Evolutionary conservation across 2,888 invertebrate species (phyloP).

Genomic region (Nasonia oneida): DNA sequence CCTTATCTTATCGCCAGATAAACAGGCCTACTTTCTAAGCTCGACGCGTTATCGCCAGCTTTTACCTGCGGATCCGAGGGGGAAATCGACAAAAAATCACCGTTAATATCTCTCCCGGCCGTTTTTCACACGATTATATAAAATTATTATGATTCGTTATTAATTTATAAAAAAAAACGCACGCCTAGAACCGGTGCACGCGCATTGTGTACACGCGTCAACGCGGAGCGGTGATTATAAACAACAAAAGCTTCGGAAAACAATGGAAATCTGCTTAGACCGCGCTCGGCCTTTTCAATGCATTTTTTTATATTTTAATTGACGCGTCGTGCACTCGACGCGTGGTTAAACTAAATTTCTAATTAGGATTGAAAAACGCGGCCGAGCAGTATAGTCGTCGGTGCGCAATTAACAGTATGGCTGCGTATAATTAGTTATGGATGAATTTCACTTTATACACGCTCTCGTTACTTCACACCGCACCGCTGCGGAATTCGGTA

Average conservation of each 20-base stretch:
- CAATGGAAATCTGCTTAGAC: slow-evolving; percentile 22
- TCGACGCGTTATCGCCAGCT: slow-evolving; percentile 41
- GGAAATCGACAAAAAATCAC: slow-evolving; percentile 42
- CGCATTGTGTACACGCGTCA: not conserved
- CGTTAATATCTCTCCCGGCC: slow-evolving; percentile 17
- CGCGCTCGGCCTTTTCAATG: not conserved
- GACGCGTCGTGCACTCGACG: not conserved
- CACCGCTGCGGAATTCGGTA: slow-evolving; percentile 25
- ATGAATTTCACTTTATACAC: slow-evolving; percentile 55
- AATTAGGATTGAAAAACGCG: slow-evolving; percentile 17
- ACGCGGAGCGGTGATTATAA: not conserved
- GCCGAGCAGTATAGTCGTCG: not conserved
- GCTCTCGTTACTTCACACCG: slow-evolving; percentile 43
- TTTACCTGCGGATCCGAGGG: slow-evolving; percentile 29
- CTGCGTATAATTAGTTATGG: slow-evolving; percentile 50
- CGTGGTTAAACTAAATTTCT: slow-evolving; percentile 18
- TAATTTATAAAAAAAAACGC: not conserved
- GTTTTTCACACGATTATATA: slow-evolving; percentile 9
- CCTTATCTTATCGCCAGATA: slow-evolving; percentile 61
- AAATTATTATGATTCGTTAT: not conserved
- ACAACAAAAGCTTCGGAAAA: not conserved
- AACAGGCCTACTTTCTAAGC: slow-evolving; percentile 63
- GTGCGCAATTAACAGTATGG: slow-evolving; percentile 39
- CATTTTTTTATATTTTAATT: slow-evolving; percentile 18
- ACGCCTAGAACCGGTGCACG: not conserved